Base-by-base conservation (phyloP, 2,888 invertebrate genomes). In the Heteropelma amictum region DNA sequence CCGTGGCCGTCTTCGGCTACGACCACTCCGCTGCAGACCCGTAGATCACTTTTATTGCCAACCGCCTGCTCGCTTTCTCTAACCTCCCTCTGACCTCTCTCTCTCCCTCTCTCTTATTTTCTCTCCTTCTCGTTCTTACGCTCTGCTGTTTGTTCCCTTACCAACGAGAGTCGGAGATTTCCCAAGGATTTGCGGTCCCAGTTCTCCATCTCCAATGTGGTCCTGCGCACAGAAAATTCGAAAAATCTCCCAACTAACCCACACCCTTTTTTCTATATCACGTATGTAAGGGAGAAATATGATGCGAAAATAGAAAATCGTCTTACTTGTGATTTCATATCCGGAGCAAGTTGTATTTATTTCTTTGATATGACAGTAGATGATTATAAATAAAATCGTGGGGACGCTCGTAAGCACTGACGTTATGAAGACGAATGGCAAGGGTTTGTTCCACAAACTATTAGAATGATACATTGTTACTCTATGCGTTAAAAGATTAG, bases 21-120 rank as follows among this genome's bases (percentile, higher is more conserved):
- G 77, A 80, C 80, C 81, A 74, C 78, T 76, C 71, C 63, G 74
- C 74, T 80, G 84, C 82, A 81, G 80, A 80, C 81, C 80, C 83
- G 83, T 86, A 84, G 80, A 86, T 86, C 86, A 84, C 83, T 84
- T 84, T 84, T 83, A 84, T 83, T 81, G 81, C 81, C 79, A 76
- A 74, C 80, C 76, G 77, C 79, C 73, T 74, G 74, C 67, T 76
- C 45, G 51, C 54, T 23, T 14, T 49, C 68, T 42, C 49, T 49
- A 19, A 26, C 14, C n/a, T n/a, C n/a, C n/a, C n/a, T n/a, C n/a
- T n/a, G n/a, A n/a, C 28, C 30, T 30, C 33, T 47, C 30, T 47
- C 42, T 42, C 63, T 64, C 60, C 21, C 28, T 30, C 64, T 54
- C 47, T 23, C 28, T 12, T 28, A 53, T 40, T 51, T 10, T 54